Evolutionary conservation across 92 coral and sea anemone species (phyloP).

Genomic region (Isaurus tuberculatus): DNA sequence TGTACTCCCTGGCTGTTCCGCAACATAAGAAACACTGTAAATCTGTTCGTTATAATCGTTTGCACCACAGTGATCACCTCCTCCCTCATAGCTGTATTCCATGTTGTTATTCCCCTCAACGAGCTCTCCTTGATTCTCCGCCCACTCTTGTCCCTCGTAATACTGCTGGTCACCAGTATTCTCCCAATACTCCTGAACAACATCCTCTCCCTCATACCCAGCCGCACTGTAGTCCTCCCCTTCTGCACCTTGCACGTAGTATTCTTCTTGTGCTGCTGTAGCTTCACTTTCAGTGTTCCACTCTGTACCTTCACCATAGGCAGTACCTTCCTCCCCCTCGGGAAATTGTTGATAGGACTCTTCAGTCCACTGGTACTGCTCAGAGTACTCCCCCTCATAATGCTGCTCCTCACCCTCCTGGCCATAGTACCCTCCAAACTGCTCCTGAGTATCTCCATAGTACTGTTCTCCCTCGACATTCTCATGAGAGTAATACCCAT

Average conservation of each 20-base stretch:
- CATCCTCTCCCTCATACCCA: slow-evolving; percentile 44
- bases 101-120: neutral
- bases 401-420: slow-evolving; percentile 49
- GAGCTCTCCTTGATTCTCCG: slow-evolving; percentile 9
- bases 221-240: slow-evolving; percentile 43
- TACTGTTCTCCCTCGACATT: slow-evolving; percentile 20
- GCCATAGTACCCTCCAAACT: slow-evolving; percentile 27
- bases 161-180: slow-evolving; percentile 35
- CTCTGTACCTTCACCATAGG: slow-evolving; percentile 51
- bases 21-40: slow-evolving; percentile 5
- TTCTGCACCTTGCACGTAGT: slow-evolving; percentile 46
- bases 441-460: slow-evolving; percentile 26
- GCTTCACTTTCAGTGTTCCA: slow-evolving; percentile 49
- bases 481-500: slow-evolving; percentile 24
- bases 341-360: slow-evolving; percentile 35
- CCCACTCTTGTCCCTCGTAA: slow-evolving; percentile 45
- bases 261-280: slow-evolving; percentile 42
- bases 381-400: slow-evolving; percentile 51
- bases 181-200: slow-evolving; percentile 42
- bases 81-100: slow-evolving; percentile 34
- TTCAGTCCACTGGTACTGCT: slow-evolving; percentile 41
- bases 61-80: neutral
- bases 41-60: neutral
- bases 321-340: slow-evolving; percentile 54
- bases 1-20: slow-evolving; percentile 10